Base-by-base conservation (phyloP, 2,113 vertebrate genomes). In the Cephalopholis sonnerati region DNA sequence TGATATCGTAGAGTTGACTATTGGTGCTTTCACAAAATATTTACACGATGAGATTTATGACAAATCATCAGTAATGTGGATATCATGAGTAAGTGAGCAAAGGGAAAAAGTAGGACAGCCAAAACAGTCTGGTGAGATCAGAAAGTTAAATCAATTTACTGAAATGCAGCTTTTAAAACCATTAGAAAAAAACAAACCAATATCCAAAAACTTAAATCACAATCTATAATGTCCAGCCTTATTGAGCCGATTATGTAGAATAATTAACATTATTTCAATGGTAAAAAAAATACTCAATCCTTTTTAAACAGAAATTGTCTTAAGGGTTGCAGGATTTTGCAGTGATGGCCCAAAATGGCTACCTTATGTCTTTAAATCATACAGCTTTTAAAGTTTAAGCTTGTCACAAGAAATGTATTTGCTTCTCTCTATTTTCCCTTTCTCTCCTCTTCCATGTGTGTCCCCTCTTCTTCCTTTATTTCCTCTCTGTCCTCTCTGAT, bases 401-500 rank as follows among this genome's bases (percentile, higher is more conserved):
- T 25, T 46, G 50, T 73, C 39, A 51, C 1, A 76, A 32, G 12
- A 68, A 57, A 50, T 80, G 24, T 20, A 48, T 16, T 18, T 51
- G 27, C 65, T 62, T 54, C 57, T 27, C 7, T 63, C 13, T 72
- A 58, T 25, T 18, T 55, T 17, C 6, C 20, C 20, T 3, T 2
- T 22, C 2, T 24, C 32, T 79, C 51, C 18, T 74, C 57, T 24
- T 81, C n/a, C 50, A 36, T 57, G 39, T 46, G 58, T 58, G 44
- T 48, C 78, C 62, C 69, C 72, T 64, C 39, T 51, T 51, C 73
- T 65, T 27, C 36, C 12, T 77, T 79, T 65, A 3, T 57, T 70
- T 77, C 36, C 20, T 69, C 53, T 77, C 5, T 72, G 13, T 69
- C 57, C 15, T 20, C 57, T 79, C 70, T 87, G 44, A 57, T 74